Conservation (phyloP, 2,113 vertebrate genomes). For the Centropus unirufus region DNA sequence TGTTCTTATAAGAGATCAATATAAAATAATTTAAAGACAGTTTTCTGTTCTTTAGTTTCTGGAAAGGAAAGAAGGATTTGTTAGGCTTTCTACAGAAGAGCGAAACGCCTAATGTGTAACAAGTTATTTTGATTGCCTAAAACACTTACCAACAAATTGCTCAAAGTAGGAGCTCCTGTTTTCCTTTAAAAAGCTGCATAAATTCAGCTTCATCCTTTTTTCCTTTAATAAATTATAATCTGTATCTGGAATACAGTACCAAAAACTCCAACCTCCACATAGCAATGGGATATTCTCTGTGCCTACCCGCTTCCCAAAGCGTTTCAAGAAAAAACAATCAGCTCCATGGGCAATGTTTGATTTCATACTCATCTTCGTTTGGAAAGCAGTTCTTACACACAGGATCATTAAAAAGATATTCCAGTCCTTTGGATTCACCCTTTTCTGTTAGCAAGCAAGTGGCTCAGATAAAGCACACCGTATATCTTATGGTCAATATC, state of each 20-base stretch:
- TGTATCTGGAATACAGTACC: rapidly evolving
- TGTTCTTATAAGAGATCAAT: not conserved
- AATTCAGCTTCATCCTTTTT: not conserved
- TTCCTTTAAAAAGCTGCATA: not conserved
- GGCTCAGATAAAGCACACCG: not conserved
- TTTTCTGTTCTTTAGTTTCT: not conserved
- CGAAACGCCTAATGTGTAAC: not conserved
- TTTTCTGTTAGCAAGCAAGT: not conserved
- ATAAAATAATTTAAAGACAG: not conserved
- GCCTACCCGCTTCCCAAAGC: not conserved
- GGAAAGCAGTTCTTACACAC: not conserved
- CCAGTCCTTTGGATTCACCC: not conserved
- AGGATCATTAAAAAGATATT: not conserved
- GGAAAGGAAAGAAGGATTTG: not conserved
- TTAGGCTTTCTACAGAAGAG: not conserved
- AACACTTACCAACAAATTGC: not conserved
- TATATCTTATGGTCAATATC: not conserved
- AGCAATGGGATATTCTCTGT: not conserved
- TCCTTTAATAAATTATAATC: not conserved
- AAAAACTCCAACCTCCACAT: not conserved
- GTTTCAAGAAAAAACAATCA: not conserved
- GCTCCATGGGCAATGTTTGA: not conserved
- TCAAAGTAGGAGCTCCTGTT: not conserved
- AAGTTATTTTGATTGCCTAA: not conserved
- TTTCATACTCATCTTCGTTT: not conserved